These are phyloP conservation scores for Solenopsis invicta DNA, from an alignment of 1,140 invertebrate species.

Conservation along the genomic window DNA sequence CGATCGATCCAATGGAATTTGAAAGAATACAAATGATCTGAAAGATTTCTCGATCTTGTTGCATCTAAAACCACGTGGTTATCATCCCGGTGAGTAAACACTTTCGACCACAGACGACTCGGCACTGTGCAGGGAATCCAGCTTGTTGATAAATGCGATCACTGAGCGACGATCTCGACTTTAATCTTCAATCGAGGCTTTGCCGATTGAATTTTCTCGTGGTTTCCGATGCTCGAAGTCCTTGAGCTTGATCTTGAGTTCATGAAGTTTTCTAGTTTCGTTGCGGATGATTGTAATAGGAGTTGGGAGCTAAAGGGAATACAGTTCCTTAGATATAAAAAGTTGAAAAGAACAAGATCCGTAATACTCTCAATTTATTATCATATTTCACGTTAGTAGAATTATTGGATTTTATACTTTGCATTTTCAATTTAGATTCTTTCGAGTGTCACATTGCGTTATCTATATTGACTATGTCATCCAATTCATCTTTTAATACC, in stretches of 20 bases:
- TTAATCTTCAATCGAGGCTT: constrained; percentile 23
- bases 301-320: constrained; percentile 7
- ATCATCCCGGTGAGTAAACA: constrained; percentile 66
- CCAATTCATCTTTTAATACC: neutral
- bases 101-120: constrained; percentile 36
- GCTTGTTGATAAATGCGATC: constrained; percentile 50
- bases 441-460: neutral
- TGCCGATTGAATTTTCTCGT: constrained; percentile 6
- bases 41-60: constrained; percentile 17
- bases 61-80: constrained; percentile 30
- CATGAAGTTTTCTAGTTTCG: constrained; percentile 4
- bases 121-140: constrained; percentile 43
- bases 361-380: neutral
- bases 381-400: neutral
- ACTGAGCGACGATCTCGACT: constrained; percentile 46
- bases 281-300: constrained; percentile 6
- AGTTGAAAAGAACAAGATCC: neutral
- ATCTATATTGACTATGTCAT: neutral
- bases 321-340: neutral
- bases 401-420: constrained; percentile 1
- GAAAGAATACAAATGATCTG: constrained; percentile 34
- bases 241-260: neutral
- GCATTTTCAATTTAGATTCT: neutral
- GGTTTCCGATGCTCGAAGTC: neutral
- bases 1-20: constrained; percentile 17